Base-by-base conservation (phyloP, 2,113 vertebrate species). In the Planiliza haematocheilus region DNA sequence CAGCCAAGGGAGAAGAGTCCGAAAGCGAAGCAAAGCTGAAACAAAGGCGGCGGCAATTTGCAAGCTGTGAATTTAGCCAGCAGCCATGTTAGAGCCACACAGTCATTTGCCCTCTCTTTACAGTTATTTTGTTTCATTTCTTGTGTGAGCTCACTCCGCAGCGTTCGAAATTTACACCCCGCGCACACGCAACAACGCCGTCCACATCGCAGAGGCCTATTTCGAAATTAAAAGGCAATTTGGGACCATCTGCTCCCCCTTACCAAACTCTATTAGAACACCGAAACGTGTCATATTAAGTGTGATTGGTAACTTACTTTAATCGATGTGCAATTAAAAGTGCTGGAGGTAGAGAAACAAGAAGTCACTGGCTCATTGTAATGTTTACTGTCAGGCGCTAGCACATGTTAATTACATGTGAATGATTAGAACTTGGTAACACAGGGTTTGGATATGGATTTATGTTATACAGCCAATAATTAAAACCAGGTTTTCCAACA, bases 271-370 rank as follows among this genome's bases (percentile, higher is more conserved):
- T 39, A 34, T 73, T 13, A 38, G 13, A 76, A 56, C 63, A 51
- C 11, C 41, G 50, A 82, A 79, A 82, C 39, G 14, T 65, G 77
- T 79, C 83, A 81, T 66, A 75, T 74, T 45, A 58, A 70, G 57
- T 65, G 30, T 73, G 79, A 90, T 64, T 18, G 56, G 56, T 77
- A 49, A 69, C 37, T n/a, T 50, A 38, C 49, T 74, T 49, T 72
- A 77, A 89, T 83, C 71, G 68, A 75, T 77, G 72, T 62, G 72
- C 69, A 80, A 83, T 91, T 86, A 82, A 21, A 72, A 69, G 68
- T 63, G 70, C 64, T 46, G 21, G 41, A 84, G 52, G 41, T 46
- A 16, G 20, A 14, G 41, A 64, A 74, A 64, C 64, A 71, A 58
- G 21, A 65, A 75, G 65, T 61, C 48, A 21, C 60, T 46, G 8